Evolutionary conservation across 2,888 invertebrate species (phyloP).

Genomic region (Monopis laevigella): DNA sequence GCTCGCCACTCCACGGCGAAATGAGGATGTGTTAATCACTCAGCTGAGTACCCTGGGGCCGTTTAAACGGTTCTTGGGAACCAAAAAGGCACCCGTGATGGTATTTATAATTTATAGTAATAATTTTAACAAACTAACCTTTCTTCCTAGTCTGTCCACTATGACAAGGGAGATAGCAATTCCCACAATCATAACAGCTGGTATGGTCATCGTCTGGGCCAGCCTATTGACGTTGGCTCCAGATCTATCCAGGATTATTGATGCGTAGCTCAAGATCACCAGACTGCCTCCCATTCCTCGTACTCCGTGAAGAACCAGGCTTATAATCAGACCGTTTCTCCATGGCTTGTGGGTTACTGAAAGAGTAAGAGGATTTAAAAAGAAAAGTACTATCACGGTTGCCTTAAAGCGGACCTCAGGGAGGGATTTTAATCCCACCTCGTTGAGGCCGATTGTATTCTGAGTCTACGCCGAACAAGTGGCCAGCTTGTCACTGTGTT

Average conservation of each 20-base stretch:
- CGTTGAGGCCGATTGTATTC: no score
- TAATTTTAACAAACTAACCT: constrained; percentile 4
- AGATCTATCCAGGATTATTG: constrained; percentile 2
- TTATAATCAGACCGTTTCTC: constrained; percentile 3
- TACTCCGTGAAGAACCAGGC: constrained; percentile 5
- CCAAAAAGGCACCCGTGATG: no score
- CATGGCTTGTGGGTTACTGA: constrained; percentile 7
- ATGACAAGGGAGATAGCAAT: not conserved
- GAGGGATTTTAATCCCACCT: no score
- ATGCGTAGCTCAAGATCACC: not conserved
- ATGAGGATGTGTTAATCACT: no score
- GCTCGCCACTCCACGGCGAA: no score
- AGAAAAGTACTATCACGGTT: no score
- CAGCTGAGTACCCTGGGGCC: no score
- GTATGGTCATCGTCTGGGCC: constrained; percentile 4
- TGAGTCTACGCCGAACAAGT: no score
- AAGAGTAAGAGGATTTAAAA: not conserved
- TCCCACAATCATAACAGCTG: constrained; percentile 7
- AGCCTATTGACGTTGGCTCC: not conserved
- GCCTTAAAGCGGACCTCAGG: no score
- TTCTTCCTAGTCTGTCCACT: constrained; percentile 1
- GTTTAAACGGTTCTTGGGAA: no score
- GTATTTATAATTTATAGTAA: no score
- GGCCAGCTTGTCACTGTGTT: no score
- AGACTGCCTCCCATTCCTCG: constrained; percentile 8